These are phyloP conservation scores for Pagrus major DNA, from an alignment of 2,113 vertebrate genomes.

Conservation along the genomic window DNA sequence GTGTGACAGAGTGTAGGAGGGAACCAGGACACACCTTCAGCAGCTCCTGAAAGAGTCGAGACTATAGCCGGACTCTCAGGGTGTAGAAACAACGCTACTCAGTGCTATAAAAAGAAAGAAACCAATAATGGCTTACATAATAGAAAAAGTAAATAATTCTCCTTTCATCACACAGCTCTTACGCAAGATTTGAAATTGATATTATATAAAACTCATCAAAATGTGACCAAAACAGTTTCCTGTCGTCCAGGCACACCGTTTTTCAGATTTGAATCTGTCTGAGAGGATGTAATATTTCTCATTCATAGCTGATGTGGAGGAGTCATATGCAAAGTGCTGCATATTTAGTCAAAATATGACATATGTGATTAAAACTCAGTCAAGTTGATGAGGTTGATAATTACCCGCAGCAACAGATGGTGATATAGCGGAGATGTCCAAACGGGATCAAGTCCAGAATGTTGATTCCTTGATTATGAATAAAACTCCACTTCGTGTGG, in stretches of 20 bases:
- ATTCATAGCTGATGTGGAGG: neutral
- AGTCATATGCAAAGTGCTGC: neutral
- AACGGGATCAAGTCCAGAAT: slow-evolving; percentile 18
- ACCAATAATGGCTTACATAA: neutral
- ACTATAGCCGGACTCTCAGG: neutral
- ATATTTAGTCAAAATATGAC: slow-evolving; percentile 28
- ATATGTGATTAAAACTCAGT: slow-evolving; percentile 41
- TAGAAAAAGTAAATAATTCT: neutral
- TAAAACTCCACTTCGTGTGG: neutral
- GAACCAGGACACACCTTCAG: slow-evolving; percentile 7
- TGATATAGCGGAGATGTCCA: slow-evolving; percentile 17
- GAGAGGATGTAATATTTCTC: neutral
- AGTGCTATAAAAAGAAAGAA: neutral
- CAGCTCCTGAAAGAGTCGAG: neutral
- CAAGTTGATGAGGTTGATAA: slow-evolving; percentile 24
- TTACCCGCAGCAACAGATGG: slow-evolving; percentile 55
- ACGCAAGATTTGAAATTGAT: neutral
- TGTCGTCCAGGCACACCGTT: too few species aligned
- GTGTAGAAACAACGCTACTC: neutral
- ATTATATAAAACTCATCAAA: neutral
- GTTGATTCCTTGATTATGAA: neutral
- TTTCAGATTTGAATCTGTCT: neutral
- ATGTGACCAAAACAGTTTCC: neutral
- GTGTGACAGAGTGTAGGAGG: neutral
- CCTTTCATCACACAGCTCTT: neutral